Base-by-base conservation (phyloP, 2,888 invertebrate species). In the Heteropelma amictum region DNA sequence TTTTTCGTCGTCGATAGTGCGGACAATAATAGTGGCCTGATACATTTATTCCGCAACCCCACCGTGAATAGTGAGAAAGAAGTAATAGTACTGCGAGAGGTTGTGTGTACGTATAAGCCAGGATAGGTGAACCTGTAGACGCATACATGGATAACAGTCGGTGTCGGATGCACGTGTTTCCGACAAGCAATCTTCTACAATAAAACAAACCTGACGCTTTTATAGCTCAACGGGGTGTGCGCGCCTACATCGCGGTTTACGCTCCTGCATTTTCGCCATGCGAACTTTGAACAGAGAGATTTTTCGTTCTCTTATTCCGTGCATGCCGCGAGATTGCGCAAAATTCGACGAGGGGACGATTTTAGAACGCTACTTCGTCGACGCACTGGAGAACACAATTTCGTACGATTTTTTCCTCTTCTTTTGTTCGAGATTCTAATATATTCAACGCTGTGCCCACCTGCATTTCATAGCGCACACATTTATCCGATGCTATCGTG, bases 101-200 rank as follows among this genome's bases (percentile, higher is more conserved):
- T 17, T 51, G 19, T 33, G 42, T 28, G 38, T 54, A 38, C 28
- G 38, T 42, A 45, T 38, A 17, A 30, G 17, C 12, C 14, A 17
- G 28, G 6, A n/a, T 40, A 30, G n/a, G 17, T 12, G 21, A 1
- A 14, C 28, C 45, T 51, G 33, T 53, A 65, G 65, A 23, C n/a
- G 21, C 30, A 40, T 23, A 49, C 42, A 53, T 42, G 38, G 56
- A 51, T 49, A 23, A 49, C 38, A 23, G 33, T 67, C 33, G n/a
- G 49, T 35, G 30, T 4, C 60, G 58, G 69, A 58, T 61, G 72
- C 78, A 78, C 70, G 75, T 80, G 80, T 80, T 78, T 72, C 58
- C 73, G 79, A 80, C 79, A 79, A 77, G 76, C 79, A 78, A 79
- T 79, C 76, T 79, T 77, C 79, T 72, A 64, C 68, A 73, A 78